Base-by-base conservation (phyloP, 2,113 vertebrate species). In the Morone saxatilis region DNA sequence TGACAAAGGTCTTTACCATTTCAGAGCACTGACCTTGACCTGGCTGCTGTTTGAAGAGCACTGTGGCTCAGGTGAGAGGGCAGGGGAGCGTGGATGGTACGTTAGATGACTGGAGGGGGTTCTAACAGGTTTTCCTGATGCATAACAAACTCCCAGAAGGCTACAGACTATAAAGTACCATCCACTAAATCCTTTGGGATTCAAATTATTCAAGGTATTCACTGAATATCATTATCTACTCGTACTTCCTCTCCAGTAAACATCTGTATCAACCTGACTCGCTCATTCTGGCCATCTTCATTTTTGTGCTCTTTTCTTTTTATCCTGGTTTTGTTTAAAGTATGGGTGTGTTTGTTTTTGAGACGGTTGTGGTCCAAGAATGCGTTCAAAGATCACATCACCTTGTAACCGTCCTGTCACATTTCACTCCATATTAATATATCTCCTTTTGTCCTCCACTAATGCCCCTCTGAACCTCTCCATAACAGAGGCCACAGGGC, bases 1-100 rank as follows among this genome's bases (percentile, higher is more conserved):
- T 70, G 19, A 31, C 50, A 76, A 76, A 80, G 60, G 53, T 57
- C 41, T 60, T 81, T 61, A 78, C 54, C 74, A 80, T 88, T 89
- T 79, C 90, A 89, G 60, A 80, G 66, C 4, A 7, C 75, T 86
- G 75, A 90, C 78, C 79, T 88, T 73, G 78, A 83, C 89, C 80
- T 45, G 43, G 76, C 61, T 67, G 77, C 62, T 84, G 65, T 92
- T 86, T 92, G 86, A 91, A 89, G 79, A 81, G 56, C 16, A 14
- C 10, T 41, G 48, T 70, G 19, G 60, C 74, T 82, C 51, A 71
- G 78, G 72, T 86, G 73, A 86, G 36, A 72, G 59, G 16, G 40
- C 68, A 71, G 48, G 38, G n/a, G 61, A 17, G 72, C 61, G 38
- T 17, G 16, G 38, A n/a, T 10, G 22, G 13, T 41, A 53, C 74